phyloP scores from a whole-genome alignment of 2,888 invertebrate species.

The Synergus umbraculus region DNA sequence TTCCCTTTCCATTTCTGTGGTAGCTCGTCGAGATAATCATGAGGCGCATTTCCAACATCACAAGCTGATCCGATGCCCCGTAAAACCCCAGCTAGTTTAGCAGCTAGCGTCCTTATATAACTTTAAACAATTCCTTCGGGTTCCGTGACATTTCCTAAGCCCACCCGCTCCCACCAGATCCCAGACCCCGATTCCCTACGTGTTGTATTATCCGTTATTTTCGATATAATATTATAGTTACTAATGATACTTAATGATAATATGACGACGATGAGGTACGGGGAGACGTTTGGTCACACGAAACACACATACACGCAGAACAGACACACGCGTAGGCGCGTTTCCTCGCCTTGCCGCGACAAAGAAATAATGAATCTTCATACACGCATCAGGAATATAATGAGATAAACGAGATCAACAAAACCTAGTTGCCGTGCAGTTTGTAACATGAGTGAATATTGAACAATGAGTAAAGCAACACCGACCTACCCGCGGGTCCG shows the following conservation, averaged over 20 bases:
- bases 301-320: constrained; percentile 61
- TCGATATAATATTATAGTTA: constrained; percentile 77
- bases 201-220: constrained; percentile 78
- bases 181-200: constrained; percentile 73
- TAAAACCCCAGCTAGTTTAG: constrained; percentile 60
- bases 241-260: constrained; percentile 77
- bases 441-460: constrained; percentile 62
- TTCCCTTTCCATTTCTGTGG: background rate
- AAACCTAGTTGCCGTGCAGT: constrained; percentile 75
- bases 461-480: constrained; percentile 65
- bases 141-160: constrained; percentile 25
- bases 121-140: constrained; percentile 48
- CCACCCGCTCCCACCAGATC: constrained; percentile 36
- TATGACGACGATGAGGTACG: constrained; percentile 77
- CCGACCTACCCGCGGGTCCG: constrained; percentile 78
- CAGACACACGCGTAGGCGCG: constrained; percentile 65
- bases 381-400: constrained; percentile 57
- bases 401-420: constrained; percentile 60
- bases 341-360: constrained; percentile 51
- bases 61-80: constrained; percentile 37
- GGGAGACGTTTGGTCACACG: constrained; percentile 76
- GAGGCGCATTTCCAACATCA: constrained; percentile 22
- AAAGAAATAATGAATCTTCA: constrained; percentile 44
- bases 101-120: constrained; percentile 61
- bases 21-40: background rate